These are phyloP conservation scores for Leptogaster cylindrica DNA, from an alignment of 2,888 invertebrate genomes.

Conservation along the genomic window DNA sequence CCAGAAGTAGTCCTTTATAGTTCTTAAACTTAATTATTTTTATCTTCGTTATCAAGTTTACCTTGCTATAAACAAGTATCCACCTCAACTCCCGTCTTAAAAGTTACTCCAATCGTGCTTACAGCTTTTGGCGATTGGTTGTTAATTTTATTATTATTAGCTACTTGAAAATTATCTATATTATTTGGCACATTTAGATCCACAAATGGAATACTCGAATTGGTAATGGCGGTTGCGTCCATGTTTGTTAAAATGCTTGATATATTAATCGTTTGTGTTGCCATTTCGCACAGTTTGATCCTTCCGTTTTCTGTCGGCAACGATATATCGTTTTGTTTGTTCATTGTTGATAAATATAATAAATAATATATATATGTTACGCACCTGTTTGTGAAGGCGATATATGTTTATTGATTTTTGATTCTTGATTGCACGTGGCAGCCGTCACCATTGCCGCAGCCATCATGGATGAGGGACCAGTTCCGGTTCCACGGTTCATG, in stretches of 20 bases:
- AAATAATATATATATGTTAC: background rate
- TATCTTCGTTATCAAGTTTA: too few relatives aligned
- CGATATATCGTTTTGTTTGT: too few relatives aligned
- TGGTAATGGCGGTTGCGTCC: slow-evolving; percentile 51
- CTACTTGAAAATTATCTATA: slow-evolving; percentile 53
- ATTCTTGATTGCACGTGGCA: slow-evolving; percentile 72
- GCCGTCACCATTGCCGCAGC: slow-evolving; percentile 72
- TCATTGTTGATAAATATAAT: too few relatives aligned
- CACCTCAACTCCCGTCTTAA: slow-evolving; percentile 25
- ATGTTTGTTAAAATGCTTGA: slow-evolving; percentile 59
- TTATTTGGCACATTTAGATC: slow-evolving; percentile 62
- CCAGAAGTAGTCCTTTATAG: too few relatives aligned
- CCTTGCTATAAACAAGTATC: slow-evolving; percentile 60
- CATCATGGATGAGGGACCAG: slow-evolving; percentile 72
- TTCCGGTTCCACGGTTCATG: slow-evolving; percentile 68
- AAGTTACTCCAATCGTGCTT: slow-evolving; percentile 42
- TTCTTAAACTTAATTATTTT: too few relatives aligned
- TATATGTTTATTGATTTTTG: slow-evolving; percentile 70
- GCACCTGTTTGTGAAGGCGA: slow-evolving; percentile 62
- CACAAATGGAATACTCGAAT: slow-evolving; percentile 55
- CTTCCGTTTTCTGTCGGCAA: slow-evolving; percentile 54
- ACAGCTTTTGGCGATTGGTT: slow-evolving; percentile 48
- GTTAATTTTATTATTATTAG: slow-evolving; percentile 61
- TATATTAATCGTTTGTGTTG: slow-evolving; percentile 60
- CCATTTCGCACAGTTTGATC: slow-evolving; percentile 60